phyloP scores from a whole-genome alignment of 2,888 invertebrate species.

The Falcaria lacertinaria region DNA sequence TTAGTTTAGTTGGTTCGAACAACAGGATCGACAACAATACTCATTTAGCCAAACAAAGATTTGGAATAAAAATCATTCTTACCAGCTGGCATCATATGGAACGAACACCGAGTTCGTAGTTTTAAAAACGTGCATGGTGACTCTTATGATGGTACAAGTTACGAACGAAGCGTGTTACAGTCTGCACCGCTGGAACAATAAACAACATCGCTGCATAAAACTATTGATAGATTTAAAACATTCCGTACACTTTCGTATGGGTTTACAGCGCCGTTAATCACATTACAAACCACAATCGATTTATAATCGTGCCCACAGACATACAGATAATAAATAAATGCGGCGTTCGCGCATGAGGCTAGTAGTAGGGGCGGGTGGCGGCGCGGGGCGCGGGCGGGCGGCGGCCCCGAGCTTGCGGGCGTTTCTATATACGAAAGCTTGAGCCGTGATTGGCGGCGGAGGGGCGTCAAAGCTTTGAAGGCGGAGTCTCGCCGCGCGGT shows the following conservation, averaged over 20 bases:
- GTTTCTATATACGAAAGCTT: constrained; percentile 68
- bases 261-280: constrained; percentile 33
- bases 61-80: too few species aligned
- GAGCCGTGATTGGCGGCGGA: constrained; percentile 39
- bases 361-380: constrained; percentile 17
- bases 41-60: too few species aligned
- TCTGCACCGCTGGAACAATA: not conserved
- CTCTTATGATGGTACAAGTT: too few species aligned
- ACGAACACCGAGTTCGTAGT: too few species aligned
- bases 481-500: constrained; percentile 44
- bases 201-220: constrained; percentile 1
- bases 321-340: constrained; percentile 39
- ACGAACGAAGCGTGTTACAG: too few species aligned
- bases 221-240: constrained; percentile 18
- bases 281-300: constrained; percentile 39
- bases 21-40: too few species aligned
- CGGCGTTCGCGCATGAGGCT: constrained; percentile 27
- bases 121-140: too few species aligned
- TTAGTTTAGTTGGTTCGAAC: too few species aligned
- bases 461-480: constrained; percentile 38
- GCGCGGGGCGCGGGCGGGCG: constrained; percentile 21
- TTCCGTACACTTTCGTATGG: constrained; percentile 24
- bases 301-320: constrained; percentile 42
- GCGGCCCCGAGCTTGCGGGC: constrained; percentile 39
- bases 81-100: too few species aligned